A percentile compares a stretch with the other conserved stretches of the same genome.
Evolutionary conservation across 2,888 invertebrate genomes (phyloP).

Genomic region (Cryptocheilus praepositus): DNA sequence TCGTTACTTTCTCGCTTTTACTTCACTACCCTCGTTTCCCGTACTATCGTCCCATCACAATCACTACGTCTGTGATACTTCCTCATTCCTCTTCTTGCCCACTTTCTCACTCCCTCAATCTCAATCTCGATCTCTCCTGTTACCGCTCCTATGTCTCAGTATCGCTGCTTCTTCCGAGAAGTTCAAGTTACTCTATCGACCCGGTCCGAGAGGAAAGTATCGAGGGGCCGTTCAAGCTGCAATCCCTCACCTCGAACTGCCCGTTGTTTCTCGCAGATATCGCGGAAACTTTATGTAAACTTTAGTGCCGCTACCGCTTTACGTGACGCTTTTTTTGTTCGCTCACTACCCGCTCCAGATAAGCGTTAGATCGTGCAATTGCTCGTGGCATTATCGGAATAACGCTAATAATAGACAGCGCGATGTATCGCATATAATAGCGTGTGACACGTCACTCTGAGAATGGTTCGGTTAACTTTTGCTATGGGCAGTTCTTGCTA

Average conservation of each 20-base stretch:
- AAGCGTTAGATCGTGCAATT: no score
- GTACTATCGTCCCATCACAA: conserved; percentile 5
- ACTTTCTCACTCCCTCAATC: conserved; percentile 3
- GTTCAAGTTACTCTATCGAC: conserved; percentile 49
- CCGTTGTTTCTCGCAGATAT: conserved; percentile 12
- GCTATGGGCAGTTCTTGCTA: no score
- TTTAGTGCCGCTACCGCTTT: conserved; percentile 18
- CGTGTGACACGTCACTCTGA: no score
- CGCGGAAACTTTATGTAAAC: no score
- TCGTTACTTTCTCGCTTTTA: background rate
- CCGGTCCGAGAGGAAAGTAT: conserved; percentile 23
- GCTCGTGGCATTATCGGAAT: no score
- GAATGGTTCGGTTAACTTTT: no score
- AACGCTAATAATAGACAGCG: no score
- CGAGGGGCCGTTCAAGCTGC: background rate
- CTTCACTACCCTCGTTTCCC: background rate
- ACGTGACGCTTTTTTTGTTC: no score
- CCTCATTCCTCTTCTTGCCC: background rate
- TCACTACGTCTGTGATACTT: background rate
- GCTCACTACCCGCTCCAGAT: no score
- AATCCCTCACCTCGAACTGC: background rate
- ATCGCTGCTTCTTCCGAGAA: background rate
- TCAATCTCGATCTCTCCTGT: background rate
- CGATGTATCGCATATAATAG: no score
- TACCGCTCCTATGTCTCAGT: no score